Conservation (phyloP, 2,113 vertebrate species). For the Sinocyclocheilus anophthalmus region DNA sequence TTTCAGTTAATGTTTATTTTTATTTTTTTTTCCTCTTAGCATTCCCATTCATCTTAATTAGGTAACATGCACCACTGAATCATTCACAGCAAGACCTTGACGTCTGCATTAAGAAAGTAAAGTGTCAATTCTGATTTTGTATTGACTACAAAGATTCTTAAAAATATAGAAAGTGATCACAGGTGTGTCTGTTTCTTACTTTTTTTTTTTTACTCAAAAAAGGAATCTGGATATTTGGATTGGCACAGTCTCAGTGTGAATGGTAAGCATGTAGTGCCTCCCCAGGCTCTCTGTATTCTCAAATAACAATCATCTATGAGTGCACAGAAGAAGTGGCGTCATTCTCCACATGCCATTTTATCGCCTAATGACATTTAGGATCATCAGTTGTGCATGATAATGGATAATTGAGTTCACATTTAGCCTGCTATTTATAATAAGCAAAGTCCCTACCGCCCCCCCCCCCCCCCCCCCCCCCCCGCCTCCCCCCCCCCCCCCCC, state of each 20-base stretch:
- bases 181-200: neutral
- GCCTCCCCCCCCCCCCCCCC: too few relatives aligned
- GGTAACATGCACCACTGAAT: neutral
- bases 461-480: too few relatives aligned
- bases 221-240: neutral
- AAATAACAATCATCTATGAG: constrained; percentile 39
- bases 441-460: too few relatives aligned
- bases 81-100: neutral
- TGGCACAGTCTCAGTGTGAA: neutral
- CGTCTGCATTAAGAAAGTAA: neutral
- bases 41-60: constrained; percentile 1
- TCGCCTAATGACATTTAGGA: constrained; percentile 40
- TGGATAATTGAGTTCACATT: constrained; percentile 44
- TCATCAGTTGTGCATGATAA: constrained; percentile 57
- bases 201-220: too few relatives aligned
- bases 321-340: constrained; percentile 10
- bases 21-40: neutral
- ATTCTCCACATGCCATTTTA: constrained; percentile 41
- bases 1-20: too few relatives aligned
- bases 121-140: neutral
- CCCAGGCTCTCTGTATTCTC: neutral
- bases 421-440: constrained; percentile 44
- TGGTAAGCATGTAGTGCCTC: neutral
- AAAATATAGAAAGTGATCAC: neutral
- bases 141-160: neutral